Evolutionary conservation across 2,113 vertebrate genomes (phyloP).

Genomic region (Protobothrops flavoviridis): DNA sequence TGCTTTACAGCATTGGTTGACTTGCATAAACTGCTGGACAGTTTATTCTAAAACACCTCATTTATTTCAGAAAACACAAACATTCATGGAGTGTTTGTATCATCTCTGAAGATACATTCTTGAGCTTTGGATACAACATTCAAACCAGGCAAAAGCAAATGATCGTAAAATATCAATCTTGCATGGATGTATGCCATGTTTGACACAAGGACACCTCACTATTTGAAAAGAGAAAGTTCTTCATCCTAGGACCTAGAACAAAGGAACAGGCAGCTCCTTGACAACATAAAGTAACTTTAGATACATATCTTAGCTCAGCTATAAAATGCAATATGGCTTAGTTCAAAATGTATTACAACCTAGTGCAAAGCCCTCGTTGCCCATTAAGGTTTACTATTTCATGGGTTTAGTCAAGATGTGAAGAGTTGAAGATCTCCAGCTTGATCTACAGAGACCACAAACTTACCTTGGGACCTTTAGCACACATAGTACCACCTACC

Average conservation of each 20-base stretch:
- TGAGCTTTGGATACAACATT: neutral
- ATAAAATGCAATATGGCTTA: neutral
- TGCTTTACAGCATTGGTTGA: neutral
- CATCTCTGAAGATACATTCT: neutral
- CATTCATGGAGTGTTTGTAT: neutral
- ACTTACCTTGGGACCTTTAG: neutral
- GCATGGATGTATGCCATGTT: neutral
- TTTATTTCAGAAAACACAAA: neutral
- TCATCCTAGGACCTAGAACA: neutral
- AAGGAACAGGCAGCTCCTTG: neutral
- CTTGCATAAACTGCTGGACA: neutral
- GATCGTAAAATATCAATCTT: neutral
- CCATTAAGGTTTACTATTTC: neutral
- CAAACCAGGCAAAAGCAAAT: neutral
- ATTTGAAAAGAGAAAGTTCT: neutral
- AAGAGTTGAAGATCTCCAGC: neutral
- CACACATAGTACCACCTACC: neutral
- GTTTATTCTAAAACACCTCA: neutral
- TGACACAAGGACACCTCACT: neutral
- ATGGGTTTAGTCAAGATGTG: neutral
- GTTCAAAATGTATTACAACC: neutral
- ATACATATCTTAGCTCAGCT: neutral
- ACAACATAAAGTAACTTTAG: neutral
- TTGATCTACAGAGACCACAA: neutral
- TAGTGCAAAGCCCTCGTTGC: neutral